Evolutionary conservation across 1,140 invertebrate species (phyloP).

Genomic region (Drosophila seguyi): DNA sequence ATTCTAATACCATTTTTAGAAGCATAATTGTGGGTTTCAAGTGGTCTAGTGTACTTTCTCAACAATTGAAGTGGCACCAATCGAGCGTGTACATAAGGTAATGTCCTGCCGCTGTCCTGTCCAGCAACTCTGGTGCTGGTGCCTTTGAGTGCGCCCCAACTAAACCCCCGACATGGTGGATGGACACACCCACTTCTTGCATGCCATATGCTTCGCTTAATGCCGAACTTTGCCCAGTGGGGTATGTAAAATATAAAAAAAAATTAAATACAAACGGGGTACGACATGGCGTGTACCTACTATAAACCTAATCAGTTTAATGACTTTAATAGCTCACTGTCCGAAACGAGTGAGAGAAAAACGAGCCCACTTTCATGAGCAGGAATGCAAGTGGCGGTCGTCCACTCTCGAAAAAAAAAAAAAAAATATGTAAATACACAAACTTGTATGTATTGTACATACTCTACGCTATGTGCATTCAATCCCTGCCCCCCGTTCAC

Average conservation of each 20-base stretch:
- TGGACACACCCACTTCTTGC: constrained; percentile 58
- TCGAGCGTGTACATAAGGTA: constrained; percentile 16
- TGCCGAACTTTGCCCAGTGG: constrained; percentile 27
- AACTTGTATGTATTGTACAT: constrained; percentile 4
- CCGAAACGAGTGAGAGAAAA: constrained; percentile 17
- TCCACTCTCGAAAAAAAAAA: constrained; percentile 24
- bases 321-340: constrained; percentile 48
- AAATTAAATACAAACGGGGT: constrained; percentile 6
- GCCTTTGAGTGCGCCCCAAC: background rate
- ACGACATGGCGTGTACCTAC: constrained; percentile 25
- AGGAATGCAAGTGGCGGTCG: constrained; percentile 24
- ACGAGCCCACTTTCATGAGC: constrained; percentile 7
- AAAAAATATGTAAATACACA: constrained; percentile 34
- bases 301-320: constrained; percentile 52
- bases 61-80: constrained; percentile 7
- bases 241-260: constrained; percentile 22
- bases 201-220: constrained; percentile 20
- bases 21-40: background rate
- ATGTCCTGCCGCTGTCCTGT: constrained; percentile 33
- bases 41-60: constrained; percentile 21
- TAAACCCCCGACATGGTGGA: background rate
- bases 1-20: background rate
- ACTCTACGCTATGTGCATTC: constrained; percentile 10
- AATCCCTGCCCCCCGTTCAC: constrained; percentile 9
- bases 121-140: background rate